A percentile compares a stretch with the other conserved stretches of the same genome.
Evolutionary conservation across 2,888 invertebrate species (phyloP).

Genomic region (Cheilosia vernalis): DNA sequence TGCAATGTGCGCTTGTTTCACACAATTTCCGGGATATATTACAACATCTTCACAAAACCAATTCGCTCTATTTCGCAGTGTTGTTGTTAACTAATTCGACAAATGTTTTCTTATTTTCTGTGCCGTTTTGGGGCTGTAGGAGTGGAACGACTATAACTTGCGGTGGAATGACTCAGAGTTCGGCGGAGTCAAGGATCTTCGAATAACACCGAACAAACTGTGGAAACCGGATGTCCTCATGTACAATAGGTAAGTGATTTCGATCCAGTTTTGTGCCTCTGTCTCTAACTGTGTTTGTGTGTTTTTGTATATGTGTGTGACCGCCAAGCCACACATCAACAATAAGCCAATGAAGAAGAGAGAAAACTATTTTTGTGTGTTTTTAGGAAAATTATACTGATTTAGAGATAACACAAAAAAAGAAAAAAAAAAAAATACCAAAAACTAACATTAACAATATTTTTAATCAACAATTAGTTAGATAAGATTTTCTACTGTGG

Average conservation of each 20-base stretch:
- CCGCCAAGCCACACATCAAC: slow-evolving; percentile 50
- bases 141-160: slow-evolving; percentile 99
- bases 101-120: slow-evolving; percentile 11
- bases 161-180: slow-evolving; percentile 98
- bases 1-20: slow-evolving; percentile 8
- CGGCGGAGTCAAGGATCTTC: slow-evolving; percentile 95
- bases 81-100: slow-evolving; percentile 21
- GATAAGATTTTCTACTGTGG: slow-evolving; percentile 53
- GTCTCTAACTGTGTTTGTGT: slow-evolving; percentile 31
- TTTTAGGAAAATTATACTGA: slow-evolving; percentile 5
- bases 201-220: slow-evolving; percentile 96
- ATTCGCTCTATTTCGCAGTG: not conserved
- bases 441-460: slow-evolving; percentile 34
- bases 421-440: not conserved
- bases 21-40: slow-evolving; percentile 24
- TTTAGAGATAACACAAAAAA: not conserved
- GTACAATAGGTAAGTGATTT: slow-evolving; percentile 96
- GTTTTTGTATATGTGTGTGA: slow-evolving; percentile 16
- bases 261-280: slow-evolving; percentile 43
- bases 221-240: slow-evolving; percentile 99
- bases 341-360: slow-evolving; percentile 69
- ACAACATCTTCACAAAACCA: slow-evolving; percentile 29
- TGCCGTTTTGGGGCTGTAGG: slow-evolving; percentile 85
- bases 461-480: slow-evolving; percentile 43
- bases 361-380: not conserved